Evolutionary conservation across 2,797 vertebrate species (phyloP).

Genomic region (Strix occidentalis): DNA sequence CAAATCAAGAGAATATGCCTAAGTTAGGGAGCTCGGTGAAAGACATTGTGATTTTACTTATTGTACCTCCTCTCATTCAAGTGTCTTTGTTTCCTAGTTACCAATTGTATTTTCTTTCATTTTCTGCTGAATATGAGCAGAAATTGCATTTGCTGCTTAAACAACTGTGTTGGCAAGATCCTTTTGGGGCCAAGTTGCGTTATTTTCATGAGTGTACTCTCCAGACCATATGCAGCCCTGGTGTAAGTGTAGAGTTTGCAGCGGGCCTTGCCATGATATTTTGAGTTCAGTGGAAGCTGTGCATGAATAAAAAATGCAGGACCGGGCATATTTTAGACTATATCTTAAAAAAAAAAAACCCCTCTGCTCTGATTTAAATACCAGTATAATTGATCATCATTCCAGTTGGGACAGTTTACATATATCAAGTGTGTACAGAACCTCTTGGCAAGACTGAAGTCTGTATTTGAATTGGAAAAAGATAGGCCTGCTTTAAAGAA

Average conservation of each 20-base stretch:
- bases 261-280: not conserved
- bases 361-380: not conserved
- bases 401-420: not conserved
- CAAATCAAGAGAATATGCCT: not conserved
- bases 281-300: not conserved
- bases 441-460: not conserved
- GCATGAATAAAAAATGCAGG: not conserved
- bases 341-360: not conserved
- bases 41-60: not conserved
- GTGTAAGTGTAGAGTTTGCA: not conserved
- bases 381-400: not conserved
- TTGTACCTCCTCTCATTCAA: not conserved
- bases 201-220: not conserved
- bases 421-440: not conserved
- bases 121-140: not conserved
- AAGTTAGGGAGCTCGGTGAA: not conserved
- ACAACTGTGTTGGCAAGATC: not conserved
- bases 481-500: not conserved
- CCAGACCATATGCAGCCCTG: not conserved
- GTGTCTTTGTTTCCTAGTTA: not conserved
- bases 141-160: constrained; percentile 25
- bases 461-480: not conserved
- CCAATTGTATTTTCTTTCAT: not conserved
- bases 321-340: not conserved
- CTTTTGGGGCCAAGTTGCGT: not conserved